Evolutionary conservation across 2,113 vertebrate species (phyloP).

Genomic region (Corythoichthys intestinalis): DNA sequence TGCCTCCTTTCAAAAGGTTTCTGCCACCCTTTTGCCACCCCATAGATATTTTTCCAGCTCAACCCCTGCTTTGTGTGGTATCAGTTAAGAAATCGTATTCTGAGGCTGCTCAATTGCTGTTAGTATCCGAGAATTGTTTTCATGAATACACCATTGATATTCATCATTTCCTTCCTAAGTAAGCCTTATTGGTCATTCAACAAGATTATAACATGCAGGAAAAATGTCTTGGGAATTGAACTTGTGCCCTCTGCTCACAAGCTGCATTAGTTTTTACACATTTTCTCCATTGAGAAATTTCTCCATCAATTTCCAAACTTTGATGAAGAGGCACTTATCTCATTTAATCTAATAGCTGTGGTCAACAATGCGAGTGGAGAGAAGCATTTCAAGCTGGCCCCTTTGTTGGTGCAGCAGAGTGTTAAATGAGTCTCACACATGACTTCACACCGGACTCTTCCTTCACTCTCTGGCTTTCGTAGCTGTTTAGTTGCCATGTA

Average conservation of each 20-base stretch:
- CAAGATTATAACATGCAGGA: neutral
- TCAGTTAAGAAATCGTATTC: no score
- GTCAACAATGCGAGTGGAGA: neutral
- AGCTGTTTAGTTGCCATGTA: neutral
- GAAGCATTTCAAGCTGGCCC: neutral
- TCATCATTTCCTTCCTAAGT: neutral
- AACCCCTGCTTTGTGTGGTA: no score
- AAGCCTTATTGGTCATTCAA: neutral
- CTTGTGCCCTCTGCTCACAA: neutral
- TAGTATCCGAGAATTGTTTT: neutral
- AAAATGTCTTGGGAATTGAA: neutral
- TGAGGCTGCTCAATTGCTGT: no score
- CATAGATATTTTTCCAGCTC: no score
- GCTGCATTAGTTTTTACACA: neutral
- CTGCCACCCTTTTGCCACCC: no score
- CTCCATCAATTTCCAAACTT: neutral
- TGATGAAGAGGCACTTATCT: neutral
- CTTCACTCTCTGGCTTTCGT: neutral
- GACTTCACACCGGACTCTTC: conserved; percentile 7
- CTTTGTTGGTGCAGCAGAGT: neutral
- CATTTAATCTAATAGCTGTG: neutral
- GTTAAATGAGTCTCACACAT: conserved; percentile 12
- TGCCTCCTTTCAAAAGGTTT: no score
- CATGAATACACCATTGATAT: neutral
- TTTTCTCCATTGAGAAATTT: neutral